Evolutionary conservation across 2,113 vertebrate genomes (phyloP).

Genomic region (Pituophis catenifer): DNA sequence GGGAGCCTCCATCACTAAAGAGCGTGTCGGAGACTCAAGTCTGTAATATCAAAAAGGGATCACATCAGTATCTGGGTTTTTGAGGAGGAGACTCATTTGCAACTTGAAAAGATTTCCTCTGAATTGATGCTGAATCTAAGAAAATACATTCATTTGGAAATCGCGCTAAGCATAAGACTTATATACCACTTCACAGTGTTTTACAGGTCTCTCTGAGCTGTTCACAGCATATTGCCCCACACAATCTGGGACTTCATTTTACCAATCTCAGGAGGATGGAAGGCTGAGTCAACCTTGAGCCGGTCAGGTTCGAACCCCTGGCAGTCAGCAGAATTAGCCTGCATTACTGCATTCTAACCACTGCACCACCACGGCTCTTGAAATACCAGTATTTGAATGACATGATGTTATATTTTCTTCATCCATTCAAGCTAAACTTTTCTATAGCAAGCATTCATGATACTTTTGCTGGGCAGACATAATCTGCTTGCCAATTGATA

Average conservation of each 20-base stretch:
- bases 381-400: not conserved
- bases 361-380: not conserved
- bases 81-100: not conserved
- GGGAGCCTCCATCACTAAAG: slow-evolving; percentile 93
- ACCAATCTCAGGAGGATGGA: not conserved
- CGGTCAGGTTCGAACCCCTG: not conserved
- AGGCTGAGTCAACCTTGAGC: not conserved
- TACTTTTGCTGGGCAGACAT: not conserved
- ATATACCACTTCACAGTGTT: not conserved
- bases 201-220: not conserved
- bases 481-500: not conserved
- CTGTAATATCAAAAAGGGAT: slow-evolving; percentile 64
- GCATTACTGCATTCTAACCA: not conserved
- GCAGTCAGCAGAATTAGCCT: not conserved
- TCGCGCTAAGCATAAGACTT: not conserved
- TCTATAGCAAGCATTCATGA: not conserved
- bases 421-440: not conserved
- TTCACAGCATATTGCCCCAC: not conserved
- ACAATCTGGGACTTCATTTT: not conserved
- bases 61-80: not conserved
- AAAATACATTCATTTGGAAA: not conserved
- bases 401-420: not conserved
- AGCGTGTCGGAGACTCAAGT: slow-evolving; percentile 92
- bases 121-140: not conserved
- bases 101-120: not conserved